Conservation (phyloP, 2,113 vertebrate genomes). For the Poeciliopsis prolifica region DNA sequence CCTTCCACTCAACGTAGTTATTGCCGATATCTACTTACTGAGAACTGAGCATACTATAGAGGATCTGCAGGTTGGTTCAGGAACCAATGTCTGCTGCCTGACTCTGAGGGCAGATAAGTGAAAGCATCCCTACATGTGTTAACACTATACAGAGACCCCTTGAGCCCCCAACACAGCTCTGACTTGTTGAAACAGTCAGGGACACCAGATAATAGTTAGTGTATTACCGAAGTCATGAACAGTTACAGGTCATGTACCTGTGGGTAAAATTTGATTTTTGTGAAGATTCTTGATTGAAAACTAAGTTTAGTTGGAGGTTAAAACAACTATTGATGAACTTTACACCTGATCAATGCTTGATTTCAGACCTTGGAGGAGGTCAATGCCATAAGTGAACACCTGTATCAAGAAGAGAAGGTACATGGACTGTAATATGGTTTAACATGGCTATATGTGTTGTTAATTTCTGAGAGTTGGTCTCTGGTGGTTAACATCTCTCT, state of each 20-base stretch:
- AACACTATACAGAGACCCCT: background rate
- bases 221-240: background rate
- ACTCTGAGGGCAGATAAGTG: background rate
- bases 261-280: background rate
- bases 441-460: background rate
- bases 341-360: background rate
- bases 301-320: background rate
- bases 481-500: background rate
- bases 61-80: background rate
- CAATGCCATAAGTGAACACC: background rate
- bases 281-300: background rate
- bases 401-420: no score
- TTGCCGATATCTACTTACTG: conserved; percentile 4
- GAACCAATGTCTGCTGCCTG: background rate
- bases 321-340: background rate
- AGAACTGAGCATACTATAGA: background rate
- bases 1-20: conserved; percentile 10
- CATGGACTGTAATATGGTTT: no score
- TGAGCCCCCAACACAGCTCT: background rate
- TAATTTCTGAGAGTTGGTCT: background rate
- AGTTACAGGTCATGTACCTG: background rate
- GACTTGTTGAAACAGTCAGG: background rate
- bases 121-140: background rate
- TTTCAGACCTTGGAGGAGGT: background rate
- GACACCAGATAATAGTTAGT: background rate